These are phyloP conservation scores for Pinna nobilis DNA, from an alignment of 1,140 invertebrate genomes.

Conservation along the genomic window DNA sequence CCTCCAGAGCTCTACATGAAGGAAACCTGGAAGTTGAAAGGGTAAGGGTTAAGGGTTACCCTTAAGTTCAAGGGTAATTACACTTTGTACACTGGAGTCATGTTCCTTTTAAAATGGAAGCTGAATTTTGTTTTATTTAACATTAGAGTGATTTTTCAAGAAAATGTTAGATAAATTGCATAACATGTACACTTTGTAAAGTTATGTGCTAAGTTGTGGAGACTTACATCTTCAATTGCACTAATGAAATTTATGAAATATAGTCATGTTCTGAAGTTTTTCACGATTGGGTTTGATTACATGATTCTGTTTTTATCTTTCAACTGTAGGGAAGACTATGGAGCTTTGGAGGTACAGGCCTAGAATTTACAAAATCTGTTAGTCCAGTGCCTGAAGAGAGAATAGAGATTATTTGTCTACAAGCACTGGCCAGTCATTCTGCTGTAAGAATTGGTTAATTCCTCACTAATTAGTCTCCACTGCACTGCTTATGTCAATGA, in stretches of 20 bases:
- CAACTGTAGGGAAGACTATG: conserved; percentile 47
- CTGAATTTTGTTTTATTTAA: background rate
- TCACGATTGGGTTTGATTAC: too few species aligned
- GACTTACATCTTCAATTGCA: background rate
- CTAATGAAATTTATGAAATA: background rate
- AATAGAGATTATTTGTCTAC: conserved; percentile 52
- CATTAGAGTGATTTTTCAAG: background rate
- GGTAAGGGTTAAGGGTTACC: conserved; percentile 15
- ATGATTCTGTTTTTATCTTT: background rate
- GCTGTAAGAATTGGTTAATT: conserved; percentile 52
- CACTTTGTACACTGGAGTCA: background rate
- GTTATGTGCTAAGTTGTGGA: background rate
- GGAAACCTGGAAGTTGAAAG: conserved; percentile 38
- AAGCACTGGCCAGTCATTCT: conserved; percentile 55
- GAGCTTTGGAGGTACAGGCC: conserved; percentile 48
- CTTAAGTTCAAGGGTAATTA: background rate
- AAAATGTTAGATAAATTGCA: background rate
- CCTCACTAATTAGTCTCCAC: background rate
- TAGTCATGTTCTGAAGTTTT: background rate
- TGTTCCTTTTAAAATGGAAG: background rate
- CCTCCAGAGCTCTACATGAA: conserved; percentile 38
- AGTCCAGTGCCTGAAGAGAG: conserved; percentile 45
- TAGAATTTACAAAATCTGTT: conserved; percentile 42
- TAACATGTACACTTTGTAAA: background rate
- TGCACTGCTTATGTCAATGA: background rate